Evolutionary conservation across 2,888 invertebrate species (phyloP).

Genomic region (Megamerina dolium): DNA sequence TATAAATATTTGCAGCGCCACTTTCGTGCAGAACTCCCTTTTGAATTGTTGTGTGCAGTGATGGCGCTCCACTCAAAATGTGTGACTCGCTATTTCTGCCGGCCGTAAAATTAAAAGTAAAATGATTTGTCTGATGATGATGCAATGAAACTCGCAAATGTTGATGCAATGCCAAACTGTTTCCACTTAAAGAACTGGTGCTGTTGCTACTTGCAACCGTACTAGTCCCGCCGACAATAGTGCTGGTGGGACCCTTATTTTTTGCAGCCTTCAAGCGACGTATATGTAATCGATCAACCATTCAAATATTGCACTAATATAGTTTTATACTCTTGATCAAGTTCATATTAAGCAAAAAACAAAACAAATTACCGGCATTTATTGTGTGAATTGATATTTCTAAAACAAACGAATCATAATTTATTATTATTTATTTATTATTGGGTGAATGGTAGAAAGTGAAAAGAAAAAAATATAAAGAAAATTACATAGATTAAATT

Average conservation of each 20-base stretch:
- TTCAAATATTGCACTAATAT: slow-evolving; percentile 31
- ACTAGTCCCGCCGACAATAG: slow-evolving; percentile 7
- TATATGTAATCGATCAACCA: slow-evolving; percentile 42
- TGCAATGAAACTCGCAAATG: slow-evolving; percentile 17
- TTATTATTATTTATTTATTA: too few relatives aligned
- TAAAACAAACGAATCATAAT: too few relatives aligned
- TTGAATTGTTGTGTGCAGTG: background rate
- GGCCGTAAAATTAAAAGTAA: slow-evolving; percentile 35
- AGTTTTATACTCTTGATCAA: too few relatives aligned
- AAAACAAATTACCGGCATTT: too few relatives aligned
- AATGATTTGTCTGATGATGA: slow-evolving; percentile 25
- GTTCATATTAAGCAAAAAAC: too few relatives aligned
- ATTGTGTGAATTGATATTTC: too few relatives aligned
- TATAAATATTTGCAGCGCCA: slow-evolving; percentile 20
- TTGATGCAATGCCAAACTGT: slow-evolving; percentile 21
- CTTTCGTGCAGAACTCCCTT: too few relatives aligned
- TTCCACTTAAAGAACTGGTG: slow-evolving; percentile 36
- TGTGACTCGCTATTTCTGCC: slow-evolving; percentile 22
- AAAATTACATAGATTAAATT: too few relatives aligned
- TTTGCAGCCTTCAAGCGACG: slow-evolving; percentile 42
- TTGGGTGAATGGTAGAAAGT: too few relatives aligned
- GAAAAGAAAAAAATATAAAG: too few relatives aligned
- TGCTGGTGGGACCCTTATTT: slow-evolving; percentile 24
- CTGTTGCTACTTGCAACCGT: slow-evolving; percentile 24
- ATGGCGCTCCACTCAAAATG: background rate